phyloP scores from a whole-genome alignment of 1,140 invertebrate genomes.

The Aphaenogaster floridana region DNA sequence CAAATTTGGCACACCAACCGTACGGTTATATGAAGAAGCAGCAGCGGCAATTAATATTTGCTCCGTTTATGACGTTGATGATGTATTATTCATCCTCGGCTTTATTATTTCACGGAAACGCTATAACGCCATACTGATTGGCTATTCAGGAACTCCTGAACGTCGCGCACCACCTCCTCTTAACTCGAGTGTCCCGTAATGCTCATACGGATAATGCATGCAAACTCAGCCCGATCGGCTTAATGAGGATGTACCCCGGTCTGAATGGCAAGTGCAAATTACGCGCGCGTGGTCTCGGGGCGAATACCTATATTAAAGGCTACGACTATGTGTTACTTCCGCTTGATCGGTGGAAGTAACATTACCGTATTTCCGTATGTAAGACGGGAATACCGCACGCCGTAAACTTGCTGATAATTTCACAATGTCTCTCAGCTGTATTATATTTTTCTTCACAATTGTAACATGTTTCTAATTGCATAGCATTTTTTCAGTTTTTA shows the following conservation, averaged over 20 bases:
- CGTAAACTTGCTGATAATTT: slow-evolving; percentile 5
- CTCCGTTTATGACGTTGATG: slow-evolving; percentile 27
- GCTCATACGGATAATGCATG: slow-evolving; percentile 70
- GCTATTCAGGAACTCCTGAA: slow-evolving; percentile 42
- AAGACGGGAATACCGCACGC: not conserved
- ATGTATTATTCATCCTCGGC: slow-evolving; percentile 62
- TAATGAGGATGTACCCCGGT: slow-evolving; percentile 76
- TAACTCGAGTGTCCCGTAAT: slow-evolving; percentile 46
- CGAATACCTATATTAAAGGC: slow-evolving; percentile 62
- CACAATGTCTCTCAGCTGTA: not conserved
- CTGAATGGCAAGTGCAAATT: slow-evolving; percentile 74
- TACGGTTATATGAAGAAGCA: slow-evolving; percentile 6
- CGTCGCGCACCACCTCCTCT: slow-evolving; percentile 28
- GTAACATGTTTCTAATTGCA: not conserved
- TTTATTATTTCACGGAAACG: slow-evolving; percentile 59
- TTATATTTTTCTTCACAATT: not conserved
- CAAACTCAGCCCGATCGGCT: slow-evolving; percentile 73
- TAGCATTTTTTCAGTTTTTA: too few relatives aligned
- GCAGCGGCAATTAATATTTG: slow-evolving; percentile 39
- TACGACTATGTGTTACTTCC: slow-evolving; percentile 30
- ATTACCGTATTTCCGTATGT: slow-evolving; percentile 10
- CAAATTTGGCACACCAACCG: not conserved
- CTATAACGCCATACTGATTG: slow-evolving; percentile 44
- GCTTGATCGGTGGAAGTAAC: not conserved
- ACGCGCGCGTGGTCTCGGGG: slow-evolving; percentile 51